A percentile compares a stretch with the other conserved stretches of the same genome.
Evolutionary conservation across 2,113 vertebrate genomes (phyloP).

Genomic region (Myotis yumanensis): DNA sequence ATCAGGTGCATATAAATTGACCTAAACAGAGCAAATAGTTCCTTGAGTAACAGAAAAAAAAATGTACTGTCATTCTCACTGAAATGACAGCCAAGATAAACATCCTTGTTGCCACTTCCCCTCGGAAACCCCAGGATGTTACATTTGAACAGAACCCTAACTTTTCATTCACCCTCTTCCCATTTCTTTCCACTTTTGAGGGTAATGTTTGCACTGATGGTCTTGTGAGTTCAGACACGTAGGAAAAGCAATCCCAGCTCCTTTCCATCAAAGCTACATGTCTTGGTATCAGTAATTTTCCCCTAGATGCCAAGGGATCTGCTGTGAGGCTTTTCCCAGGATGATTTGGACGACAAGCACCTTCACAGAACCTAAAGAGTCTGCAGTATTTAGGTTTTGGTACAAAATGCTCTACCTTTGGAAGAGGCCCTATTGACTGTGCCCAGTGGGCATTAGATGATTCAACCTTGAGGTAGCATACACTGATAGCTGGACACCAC

Average conservation of each 20-base stretch:
- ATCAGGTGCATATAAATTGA: not conserved
- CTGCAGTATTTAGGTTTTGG: not conserved
- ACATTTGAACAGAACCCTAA: not conserved
- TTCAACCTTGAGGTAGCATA: not conserved
- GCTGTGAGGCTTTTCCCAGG: not conserved
- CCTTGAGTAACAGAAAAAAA: not conserved
- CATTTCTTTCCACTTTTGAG: not conserved
- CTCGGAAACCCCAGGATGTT: not conserved
- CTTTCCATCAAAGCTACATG: not conserved
- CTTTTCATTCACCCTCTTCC: not conserved
- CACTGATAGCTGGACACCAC: not conserved
- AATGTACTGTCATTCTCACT: not conserved
- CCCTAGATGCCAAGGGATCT: not conserved
- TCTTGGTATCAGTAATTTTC: not conserved
- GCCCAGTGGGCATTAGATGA: not conserved
- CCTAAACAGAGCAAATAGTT: not conserved
- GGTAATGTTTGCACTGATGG: not conserved
- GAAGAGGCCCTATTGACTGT: not conserved
- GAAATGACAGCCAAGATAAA: not conserved
- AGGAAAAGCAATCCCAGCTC: not conserved
- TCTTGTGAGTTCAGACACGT: not conserved
- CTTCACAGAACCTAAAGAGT: not conserved
- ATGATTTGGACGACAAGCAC: not conserved
- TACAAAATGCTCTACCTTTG: not conserved
- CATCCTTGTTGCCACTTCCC: not conserved